Evolutionary conservation across 37 sponge, comb jelly and placozoan genomes (phyloP).

Genomic region (Chondrosia reniformis): DNA sequence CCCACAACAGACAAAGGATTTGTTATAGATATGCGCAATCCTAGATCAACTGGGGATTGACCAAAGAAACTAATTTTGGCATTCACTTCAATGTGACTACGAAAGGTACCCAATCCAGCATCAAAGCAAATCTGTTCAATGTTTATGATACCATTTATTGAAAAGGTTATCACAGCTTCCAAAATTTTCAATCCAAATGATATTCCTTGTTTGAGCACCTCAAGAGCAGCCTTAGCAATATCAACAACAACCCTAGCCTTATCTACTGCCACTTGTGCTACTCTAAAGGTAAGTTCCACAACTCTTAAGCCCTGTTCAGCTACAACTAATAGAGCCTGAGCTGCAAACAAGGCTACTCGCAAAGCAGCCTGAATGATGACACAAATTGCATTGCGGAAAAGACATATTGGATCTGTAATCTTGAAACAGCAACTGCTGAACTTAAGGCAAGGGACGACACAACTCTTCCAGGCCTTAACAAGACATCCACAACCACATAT

Average conservation of each 20-base stretch:
- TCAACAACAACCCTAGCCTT: slow-evolving; percentile 7
- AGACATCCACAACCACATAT: slow-evolving; percentile 6
- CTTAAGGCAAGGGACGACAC: neutral
- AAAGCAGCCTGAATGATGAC: neutral
- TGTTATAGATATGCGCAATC: neutral
- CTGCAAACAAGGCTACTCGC: neutral
- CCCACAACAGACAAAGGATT: slow-evolving; percentile 8
- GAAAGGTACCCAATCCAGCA: neutral
- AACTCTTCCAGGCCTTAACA: slow-evolving; percentile 15
- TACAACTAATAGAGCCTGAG: neutral
- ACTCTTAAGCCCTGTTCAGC: neutral
- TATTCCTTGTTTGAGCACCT: neutral
- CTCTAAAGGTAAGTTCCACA: neutral
- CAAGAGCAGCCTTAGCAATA: slow-evolving; percentile 3
- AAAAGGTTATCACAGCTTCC: neutral
- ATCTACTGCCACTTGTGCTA: neutral
- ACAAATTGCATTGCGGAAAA: slow-evolving; percentile 14
- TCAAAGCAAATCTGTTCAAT: slow-evolving; percentile 27
- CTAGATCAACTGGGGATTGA: neutral
- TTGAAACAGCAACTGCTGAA: slow-evolving; percentile 31
- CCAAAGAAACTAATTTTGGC: neutral
- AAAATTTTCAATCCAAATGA: neutral
- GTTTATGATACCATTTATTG: slow-evolving; percentile 16
- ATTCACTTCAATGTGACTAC: neutral
- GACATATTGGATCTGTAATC: slow-evolving; percentile 20